Conservation (phyloP, 2,113 vertebrate species). For the Planiliza haematocheilus region DNA sequence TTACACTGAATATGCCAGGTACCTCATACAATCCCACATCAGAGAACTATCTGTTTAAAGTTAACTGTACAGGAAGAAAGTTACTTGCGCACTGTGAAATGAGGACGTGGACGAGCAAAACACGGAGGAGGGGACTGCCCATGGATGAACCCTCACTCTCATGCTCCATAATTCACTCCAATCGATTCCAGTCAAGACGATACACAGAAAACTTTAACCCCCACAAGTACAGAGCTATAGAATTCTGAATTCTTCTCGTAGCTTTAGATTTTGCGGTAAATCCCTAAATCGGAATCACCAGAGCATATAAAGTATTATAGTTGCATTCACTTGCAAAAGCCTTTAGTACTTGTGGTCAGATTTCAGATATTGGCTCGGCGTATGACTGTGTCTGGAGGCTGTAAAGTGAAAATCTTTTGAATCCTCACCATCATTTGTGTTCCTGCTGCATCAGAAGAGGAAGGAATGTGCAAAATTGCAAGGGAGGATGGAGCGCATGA, state of each 20-base stretch:
- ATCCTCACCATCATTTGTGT: constrained; percentile 13
- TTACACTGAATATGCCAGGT: too few species aligned
- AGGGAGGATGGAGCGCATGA: constrained; percentile 6
- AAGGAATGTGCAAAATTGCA: constrained; percentile 12
- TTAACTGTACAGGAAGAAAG: too few species aligned
- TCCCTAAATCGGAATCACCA: constrained; percentile 1
- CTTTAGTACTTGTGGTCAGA: constrained; percentile 6
- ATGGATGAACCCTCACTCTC: neutral
- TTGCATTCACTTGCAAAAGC: constrained; percentile 16
- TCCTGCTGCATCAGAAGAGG: constrained; percentile 16
- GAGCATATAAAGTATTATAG: constrained; percentile 5
- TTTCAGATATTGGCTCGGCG: neutral
- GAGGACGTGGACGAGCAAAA: too few species aligned
- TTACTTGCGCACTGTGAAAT: too few species aligned
- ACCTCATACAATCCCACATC: too few species aligned
- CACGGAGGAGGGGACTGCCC: neutral
- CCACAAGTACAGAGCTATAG: neutral
- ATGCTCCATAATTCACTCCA: neutral
- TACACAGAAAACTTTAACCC: too few species aligned
- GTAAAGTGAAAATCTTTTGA: constrained; percentile 17
- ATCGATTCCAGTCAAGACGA: too few species aligned
- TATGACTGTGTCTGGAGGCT: neutral
- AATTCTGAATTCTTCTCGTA: neutral
- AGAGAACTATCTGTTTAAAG: too few species aligned
- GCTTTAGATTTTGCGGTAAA: constrained; percentile 1